Conservation (phyloP, 1,140 invertebrate genomes). For the Parapsyche elsis region DNA sequence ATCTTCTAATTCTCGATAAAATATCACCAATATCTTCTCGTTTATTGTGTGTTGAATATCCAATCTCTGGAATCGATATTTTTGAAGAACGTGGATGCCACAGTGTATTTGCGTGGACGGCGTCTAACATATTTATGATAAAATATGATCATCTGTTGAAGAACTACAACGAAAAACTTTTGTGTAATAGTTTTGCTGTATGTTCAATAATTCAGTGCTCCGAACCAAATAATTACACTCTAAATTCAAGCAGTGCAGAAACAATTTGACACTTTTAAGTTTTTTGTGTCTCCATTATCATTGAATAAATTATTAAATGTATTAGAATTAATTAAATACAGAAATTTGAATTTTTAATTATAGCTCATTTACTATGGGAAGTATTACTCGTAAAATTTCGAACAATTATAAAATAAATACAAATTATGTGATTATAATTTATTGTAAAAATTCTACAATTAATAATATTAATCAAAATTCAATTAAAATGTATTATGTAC, state of each 20-base stretch:
- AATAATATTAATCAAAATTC: too few species aligned
- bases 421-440: too few species aligned
- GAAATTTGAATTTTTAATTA: too few species aligned
- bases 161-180: constrained; percentile 12
- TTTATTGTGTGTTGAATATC: constrained; percentile 38
- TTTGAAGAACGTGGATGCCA: constrained; percentile 42
- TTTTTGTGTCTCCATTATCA: too few species aligned
- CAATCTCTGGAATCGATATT: constrained; percentile 44
- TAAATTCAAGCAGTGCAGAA: constrained; percentile 26
- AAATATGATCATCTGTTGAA: constrained; percentile 39
- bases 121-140: constrained; percentile 40
- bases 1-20: constrained; percentile 39
- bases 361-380: too few species aligned
- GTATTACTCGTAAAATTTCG: too few species aligned
- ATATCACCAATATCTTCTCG: constrained; percentile 38
- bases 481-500: too few species aligned
- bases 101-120: constrained; percentile 44
- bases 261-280: constrained; percentile 1
- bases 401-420: too few species aligned
- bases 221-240: constrained; percentile 15
- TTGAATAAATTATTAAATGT: too few species aligned
- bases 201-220: constrained; percentile 34
- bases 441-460: too few species aligned
- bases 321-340: too few species aligned
- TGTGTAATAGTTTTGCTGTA: constrained; percentile 31